Evolutionary conservation across 2,797 vertebrate species (phyloP), one percentile per base, ranked within the genome.

Genomic region (Pagetopsis macropterus): DNA sequence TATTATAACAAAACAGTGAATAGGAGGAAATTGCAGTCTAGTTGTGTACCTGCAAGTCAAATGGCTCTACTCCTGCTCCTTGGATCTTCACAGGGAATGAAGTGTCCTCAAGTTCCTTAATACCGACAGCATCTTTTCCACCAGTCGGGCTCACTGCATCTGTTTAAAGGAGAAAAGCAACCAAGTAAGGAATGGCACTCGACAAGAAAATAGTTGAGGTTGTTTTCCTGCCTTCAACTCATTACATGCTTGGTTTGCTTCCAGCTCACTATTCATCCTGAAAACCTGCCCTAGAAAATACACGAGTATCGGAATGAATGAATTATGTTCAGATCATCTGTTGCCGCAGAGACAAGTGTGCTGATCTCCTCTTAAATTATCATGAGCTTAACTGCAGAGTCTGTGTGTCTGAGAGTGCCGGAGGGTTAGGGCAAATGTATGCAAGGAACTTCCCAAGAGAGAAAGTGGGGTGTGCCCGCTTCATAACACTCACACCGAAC

Each of bases 11-110:
- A 31, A 59, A 44, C 9, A 40, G 41, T 27, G 9, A 49, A 31
- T n/a, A 23, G 14, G 45, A 59, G 4, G 21, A 59, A 45, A 37
- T 51, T 12, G 10, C 17, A 12, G 12, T 37, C 1, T 43, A 15
- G 23, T 40, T 70, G 70, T 43, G 10, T 86, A 96, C 95, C 94
- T 94, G 94, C 70, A 95, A 67, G 86, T 96, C 95, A 87, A 96
- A 95, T 1, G 91, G 31, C 62, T 96, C 95, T 1, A 95, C 82
- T 75, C 95, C 95, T 16, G 93, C 92, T 31, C 95, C 94, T 75
- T 96, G 95, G 81, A 96, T 90, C 89, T 95, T 96, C 70, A 96
- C 91, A 59, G 89, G 76, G 84, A 94, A 93, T 1, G 91, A 90
- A 14, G 89, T 69, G 66, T 92, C 91, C 0, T 95, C 92, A 6